These are phyloP conservation scores for Forpus xanthops DNA, from an alignment of 2,797 vertebrate species.

Conservation along the genomic window DNA sequence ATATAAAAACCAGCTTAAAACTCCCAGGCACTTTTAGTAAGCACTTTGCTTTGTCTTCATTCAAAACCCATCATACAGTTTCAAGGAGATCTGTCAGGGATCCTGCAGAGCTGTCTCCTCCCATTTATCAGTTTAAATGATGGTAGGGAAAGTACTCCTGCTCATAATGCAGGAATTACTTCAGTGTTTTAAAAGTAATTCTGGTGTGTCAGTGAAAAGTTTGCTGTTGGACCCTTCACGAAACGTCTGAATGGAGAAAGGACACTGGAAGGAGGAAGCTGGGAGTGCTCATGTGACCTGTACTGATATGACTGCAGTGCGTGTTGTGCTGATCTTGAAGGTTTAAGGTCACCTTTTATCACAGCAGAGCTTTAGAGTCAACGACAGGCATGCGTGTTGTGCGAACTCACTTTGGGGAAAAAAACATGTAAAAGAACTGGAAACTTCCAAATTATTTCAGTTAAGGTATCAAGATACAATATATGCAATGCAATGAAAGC, in stretches of 20 bases:
- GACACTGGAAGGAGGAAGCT: background rate
- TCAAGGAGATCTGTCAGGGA: background rate
- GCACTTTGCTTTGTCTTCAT: background rate
- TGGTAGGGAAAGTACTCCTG: background rate
- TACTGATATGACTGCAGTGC: background rate
- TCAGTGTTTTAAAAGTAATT: background rate
- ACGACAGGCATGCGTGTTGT: background rate
- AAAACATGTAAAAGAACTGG: background rate
- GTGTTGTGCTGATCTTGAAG: background rate
- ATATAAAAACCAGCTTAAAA: background rate
- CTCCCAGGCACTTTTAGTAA: background rate
- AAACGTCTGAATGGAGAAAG: background rate
- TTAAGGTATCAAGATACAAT: background rate
- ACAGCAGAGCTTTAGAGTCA: background rate
- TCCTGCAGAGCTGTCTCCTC: background rate
- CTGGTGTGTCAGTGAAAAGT: background rate
- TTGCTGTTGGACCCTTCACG: background rate
- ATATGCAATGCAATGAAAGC: background rate
- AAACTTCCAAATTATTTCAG: background rate
- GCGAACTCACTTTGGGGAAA: background rate
- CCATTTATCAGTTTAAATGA: background rate
- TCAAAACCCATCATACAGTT: background rate
- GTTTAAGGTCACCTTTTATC: background rate
- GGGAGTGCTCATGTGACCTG: background rate
- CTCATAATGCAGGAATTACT: background rate